Evolutionary conservation across 2,113 vertebrate genomes (phyloP), one percentile per base, ranked within the genome.

Genomic region (Planiliza haematocheilus): DNA sequence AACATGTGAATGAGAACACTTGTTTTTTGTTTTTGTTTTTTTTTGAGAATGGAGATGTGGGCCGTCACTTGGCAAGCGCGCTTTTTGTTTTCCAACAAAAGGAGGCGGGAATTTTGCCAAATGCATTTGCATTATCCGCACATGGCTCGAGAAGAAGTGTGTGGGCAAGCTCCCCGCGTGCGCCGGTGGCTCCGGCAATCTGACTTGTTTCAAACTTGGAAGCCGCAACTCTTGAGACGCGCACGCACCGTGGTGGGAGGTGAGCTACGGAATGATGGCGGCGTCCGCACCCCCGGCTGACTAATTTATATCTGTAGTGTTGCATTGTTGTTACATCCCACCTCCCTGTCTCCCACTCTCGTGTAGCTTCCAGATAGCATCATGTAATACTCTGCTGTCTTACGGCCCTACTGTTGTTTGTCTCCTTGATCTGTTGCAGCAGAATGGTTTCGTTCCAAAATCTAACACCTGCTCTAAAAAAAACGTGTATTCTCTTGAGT

Each of bases 121-220:
- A 39, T 43, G 7, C 48, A 63, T 66, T 39, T 49, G 34, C 57
- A 30, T 52, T 52, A 60, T 20, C 17, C 30, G 24, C 45, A 21
- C 48, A 51, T 50, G 57, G 38, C 11, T 10, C 41, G 36, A 50
- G 42, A 37, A 42, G 16, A 66, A 55, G 76, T 48, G 51, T 50
- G 52, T 65, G 65, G 57, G 61, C 60, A 53, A 46, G 9, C 21
- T 53, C 24, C 24, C 24, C 24, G 24, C 50, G 7, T 62, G 55
- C 3, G 34, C 70, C 38, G 50, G 16, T 53, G 55, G 14, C 41
- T 63, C 24, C 24, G 2, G 5, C 24, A 5, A 30, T 2, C 24
- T n/a, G 62, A 36, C 37, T 61, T 59, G 49, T 72, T 77, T 55
- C 43, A 74, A 30, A 77, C 62, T 57, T 62, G 8, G 18, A 45